phyloP scores from a whole-genome alignment of 2,797 vertebrate species.

The Craterocephalus amniculus region DNA sequence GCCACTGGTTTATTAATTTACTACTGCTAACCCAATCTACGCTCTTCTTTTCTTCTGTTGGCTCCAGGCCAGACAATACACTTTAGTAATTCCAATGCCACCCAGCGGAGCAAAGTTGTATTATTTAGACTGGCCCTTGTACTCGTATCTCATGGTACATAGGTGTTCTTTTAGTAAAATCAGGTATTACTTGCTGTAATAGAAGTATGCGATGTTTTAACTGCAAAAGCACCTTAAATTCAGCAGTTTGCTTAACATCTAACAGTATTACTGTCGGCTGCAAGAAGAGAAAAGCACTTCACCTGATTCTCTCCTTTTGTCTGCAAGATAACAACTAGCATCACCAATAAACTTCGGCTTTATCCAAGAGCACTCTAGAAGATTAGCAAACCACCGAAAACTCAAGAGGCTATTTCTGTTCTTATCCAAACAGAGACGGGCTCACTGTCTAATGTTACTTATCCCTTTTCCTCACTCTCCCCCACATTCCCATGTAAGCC shows the following conservation, averaged over 20 bases:
- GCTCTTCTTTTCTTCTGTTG: too few relatives aligned
- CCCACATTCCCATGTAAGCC: constrained; percentile 76
- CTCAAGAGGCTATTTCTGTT: constrained; percentile 72
- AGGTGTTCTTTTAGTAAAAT: too few relatives aligned
- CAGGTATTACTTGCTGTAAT: too few relatives aligned
- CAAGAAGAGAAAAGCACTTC: constrained; percentile 11
- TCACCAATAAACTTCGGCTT: constrained; percentile 29
- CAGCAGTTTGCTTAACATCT: neutral
- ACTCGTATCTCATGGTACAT: too few relatives aligned
- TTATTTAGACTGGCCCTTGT: too few relatives aligned
- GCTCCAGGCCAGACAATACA: too few relatives aligned
- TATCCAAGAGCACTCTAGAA: constrained; percentile 30
- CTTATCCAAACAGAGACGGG: constrained; percentile 75
- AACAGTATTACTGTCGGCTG: neutral
- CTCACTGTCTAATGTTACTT: constrained; percentile 73
- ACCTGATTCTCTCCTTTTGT: neutral
- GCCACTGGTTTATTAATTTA: too few relatives aligned
- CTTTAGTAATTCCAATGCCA: too few relatives aligned
- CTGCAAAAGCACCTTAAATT: too few relatives aligned
- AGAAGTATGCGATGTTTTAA: too few relatives aligned
- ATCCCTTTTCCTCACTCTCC: constrained; percentile 69
- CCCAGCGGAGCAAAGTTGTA: too few relatives aligned
- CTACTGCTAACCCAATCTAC: too few relatives aligned
- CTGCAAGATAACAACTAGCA: neutral
- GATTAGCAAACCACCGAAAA: constrained; percentile 61